phyloP scores from a whole-genome alignment of 2,113 vertebrate species.

The Etia nguti region DNA sequence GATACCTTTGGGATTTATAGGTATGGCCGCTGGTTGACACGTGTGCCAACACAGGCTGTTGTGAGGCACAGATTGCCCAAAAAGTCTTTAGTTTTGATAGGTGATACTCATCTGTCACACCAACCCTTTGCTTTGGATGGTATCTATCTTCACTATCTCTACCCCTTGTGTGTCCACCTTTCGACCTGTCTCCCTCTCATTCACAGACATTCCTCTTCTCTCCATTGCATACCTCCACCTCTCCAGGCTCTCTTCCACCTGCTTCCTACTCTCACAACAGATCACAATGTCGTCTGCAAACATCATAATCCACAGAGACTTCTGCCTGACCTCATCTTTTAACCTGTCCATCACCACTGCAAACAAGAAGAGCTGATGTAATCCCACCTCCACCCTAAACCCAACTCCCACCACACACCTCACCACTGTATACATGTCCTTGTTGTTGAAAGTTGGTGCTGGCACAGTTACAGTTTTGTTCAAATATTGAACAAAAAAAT shows the following conservation, averaged over 20 bases:
- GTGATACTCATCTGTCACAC: not conserved
- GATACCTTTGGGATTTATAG: too few species aligned
- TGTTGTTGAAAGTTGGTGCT: not conserved
- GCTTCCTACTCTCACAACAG: not conserved
- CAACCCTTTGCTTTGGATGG: not conserved
- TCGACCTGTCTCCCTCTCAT: not conserved
- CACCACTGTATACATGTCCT: not conserved
- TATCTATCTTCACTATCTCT: not conserved
- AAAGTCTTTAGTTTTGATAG: not conserved
- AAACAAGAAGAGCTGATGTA: not conserved
- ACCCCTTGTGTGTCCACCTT: not conserved
- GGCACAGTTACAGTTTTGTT: not conserved
- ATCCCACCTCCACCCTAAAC: not conserved
- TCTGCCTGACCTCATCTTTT: not conserved
- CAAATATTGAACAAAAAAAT: not conserved
- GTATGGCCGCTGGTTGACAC: too few species aligned
- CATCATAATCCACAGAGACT: not conserved
- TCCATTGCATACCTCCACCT: not conserved
- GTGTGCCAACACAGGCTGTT: not conserved
- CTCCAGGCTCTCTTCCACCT: not conserved
- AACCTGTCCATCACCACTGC: not conserved
- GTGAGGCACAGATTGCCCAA: not conserved
- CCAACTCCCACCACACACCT: not conserved
- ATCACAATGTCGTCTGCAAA: not conserved
- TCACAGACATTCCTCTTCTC: not conserved